These are phyloP conservation scores for Ciona savignyi DNA, from an alignment of 23 tunicate genomes.

Conservation along the genomic window DNA sequence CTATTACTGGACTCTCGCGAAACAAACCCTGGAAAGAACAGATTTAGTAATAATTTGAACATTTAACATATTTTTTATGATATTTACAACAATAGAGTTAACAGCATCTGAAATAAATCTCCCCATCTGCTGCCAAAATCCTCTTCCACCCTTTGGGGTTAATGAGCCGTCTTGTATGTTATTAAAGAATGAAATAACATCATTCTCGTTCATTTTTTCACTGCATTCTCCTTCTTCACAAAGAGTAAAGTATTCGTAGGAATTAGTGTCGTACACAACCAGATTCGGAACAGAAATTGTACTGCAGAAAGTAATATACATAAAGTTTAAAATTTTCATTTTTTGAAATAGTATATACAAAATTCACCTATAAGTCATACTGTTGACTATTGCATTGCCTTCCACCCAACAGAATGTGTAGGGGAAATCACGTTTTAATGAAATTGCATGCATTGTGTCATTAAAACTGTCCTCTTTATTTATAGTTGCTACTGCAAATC, in stretches of 20 bases:
- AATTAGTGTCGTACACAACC: slow-evolving; percentile 44
- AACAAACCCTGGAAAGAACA: slow-evolving; percentile 32
- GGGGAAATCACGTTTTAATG: slow-evolving; percentile 23
- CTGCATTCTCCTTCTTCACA: slow-evolving; percentile 5
- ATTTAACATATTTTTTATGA: too few relatives aligned
- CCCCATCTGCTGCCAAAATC: slow-evolving; percentile 41
- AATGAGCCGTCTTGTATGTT: slow-evolving; percentile 38
- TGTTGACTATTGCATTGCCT: slow-evolving; percentile 61
- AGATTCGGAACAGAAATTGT: slow-evolving; percentile 54
- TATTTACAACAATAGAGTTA: slow-evolving; percentile 30
- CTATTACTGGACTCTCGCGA: slow-evolving; percentile 45
- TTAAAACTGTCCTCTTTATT: slow-evolving; percentile 27
- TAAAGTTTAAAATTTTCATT: too few relatives aligned
- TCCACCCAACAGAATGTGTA: slow-evolving; percentile 69
- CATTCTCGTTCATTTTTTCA: slow-evolving; percentile 15
- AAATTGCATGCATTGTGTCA: slow-evolving; percentile 23
- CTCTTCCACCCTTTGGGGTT: slow-evolving; percentile 45
- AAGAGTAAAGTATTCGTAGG: slow-evolving; percentile 41
- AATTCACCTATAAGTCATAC: slow-evolving; percentile 53
- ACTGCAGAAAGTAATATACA: too few relatives aligned
- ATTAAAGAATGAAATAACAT: slow-evolving; percentile 32
- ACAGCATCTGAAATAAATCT: slow-evolving; percentile 18
- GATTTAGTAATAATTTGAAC: too few relatives aligned
- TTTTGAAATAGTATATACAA: neutral
- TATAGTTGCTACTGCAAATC: slow-evolving; percentile 44